Evolutionary conservation across 2,797 vertebrate species (phyloP), one percentile per base, ranked within the genome.

Genomic region (Dendrocincla tyrannina): DNA sequence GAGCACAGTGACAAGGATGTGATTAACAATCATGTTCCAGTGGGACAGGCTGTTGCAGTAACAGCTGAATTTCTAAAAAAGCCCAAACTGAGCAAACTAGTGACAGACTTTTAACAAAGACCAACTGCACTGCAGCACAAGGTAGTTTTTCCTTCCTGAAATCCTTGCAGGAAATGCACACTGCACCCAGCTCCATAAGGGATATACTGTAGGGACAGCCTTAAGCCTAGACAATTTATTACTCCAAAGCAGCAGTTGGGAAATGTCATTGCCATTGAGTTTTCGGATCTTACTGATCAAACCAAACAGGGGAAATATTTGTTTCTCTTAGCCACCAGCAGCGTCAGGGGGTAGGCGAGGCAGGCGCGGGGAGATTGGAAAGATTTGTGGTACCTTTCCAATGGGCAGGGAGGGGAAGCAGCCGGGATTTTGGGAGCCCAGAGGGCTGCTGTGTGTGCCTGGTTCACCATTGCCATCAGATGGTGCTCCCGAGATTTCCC

Each of bases 401-500:
- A 7, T 9, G 3, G 12, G 2, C 17, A 37, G 76, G 10, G 22
- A 14, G 27, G 32, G 62, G 39, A 27, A 33, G 64, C 18, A 68
- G 35, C n/a, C 1, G 25, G 55, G 69, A n/a, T 12, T 7, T 19
- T 2, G n/a, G 4, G 55, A 62, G 70, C 44, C 10, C 49, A 13
- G 63, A n/a, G 78, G 56, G 74, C 50, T 20, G 76, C 0, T 22
- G 41, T 16, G 42, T 3, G 50, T 1, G 93, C 89, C 93, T 68
- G 89, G 39, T 77, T 95, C 92, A 52, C 69, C 89, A 59, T 89
- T 69, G 70, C 88, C 88, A 63, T 97, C 90, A 82, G 95, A 93
- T 59, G 92, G 88, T 60, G 85, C 32, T 70, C 76, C 11, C 5
- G 37, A 93, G 22, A 69, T 91, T 97, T 95, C 96, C 94, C 93